Base-by-base conservation (phyloP, 2,888 invertebrate species). In the Melipona bicolor region DNA sequence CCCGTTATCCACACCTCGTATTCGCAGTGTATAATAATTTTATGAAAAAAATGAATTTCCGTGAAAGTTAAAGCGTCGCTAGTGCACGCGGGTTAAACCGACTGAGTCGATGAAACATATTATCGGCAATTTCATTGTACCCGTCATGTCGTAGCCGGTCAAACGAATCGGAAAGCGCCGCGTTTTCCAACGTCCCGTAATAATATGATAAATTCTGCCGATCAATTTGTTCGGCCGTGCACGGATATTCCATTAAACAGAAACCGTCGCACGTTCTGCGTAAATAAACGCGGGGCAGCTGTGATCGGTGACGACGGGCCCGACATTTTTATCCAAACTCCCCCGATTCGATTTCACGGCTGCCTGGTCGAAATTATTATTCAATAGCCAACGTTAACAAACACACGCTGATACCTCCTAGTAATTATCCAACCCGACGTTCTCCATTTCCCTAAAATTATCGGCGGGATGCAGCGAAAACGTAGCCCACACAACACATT, bases 391-490 rank as follows among this genome's bases (percentile, higher is more conserved):
- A 24, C 59, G 64, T 81, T 81, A 82, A 70, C 73, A 74, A 77
- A 74, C 74, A 67, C 52, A 24, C 17, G 43, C 24, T n/a, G 17
- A 43, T 52, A n/a, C n/a, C 6, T n/a, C 6, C 54, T 36, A 54
- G 72, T 32, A 32, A 72, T 78, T 73, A 91, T 88, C 62, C 89
- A 81, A 9, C 90, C 70, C 59, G 87, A 91, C n/a, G 88, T 87
- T 64, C 81, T 81, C 81, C 59, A 71, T 72, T 83, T 72, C 43
- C 24, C 52, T n/a, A 62, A 80, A 83, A 80, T 72, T 75, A 79
- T 71, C 65, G 59, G 54, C 13, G 21, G 32, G 52, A 59, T 4
- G 21, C 19, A 72, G 32, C 54, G 43, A 65, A 43, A 32, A 74
- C 62, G 21, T 50, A 6, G 19, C 36, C 9, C 27, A 19, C 19